These are phyloP conservation scores for Carlito syrichta DNA, from an alignment of 2,113 vertebrate genomes.

Conservation along the genomic window DNA sequence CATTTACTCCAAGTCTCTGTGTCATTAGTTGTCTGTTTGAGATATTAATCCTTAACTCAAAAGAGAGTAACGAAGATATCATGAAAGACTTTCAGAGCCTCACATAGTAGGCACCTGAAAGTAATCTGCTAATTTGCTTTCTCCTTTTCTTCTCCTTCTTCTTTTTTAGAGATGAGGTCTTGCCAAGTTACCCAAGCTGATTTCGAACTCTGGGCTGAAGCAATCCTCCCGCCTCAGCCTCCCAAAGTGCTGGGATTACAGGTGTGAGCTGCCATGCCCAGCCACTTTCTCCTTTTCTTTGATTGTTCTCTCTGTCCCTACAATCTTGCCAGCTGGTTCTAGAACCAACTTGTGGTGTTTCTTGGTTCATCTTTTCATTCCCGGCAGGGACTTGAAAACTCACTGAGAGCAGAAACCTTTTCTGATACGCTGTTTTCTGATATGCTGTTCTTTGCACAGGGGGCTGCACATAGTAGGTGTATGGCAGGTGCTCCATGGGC, in stretches of 20 bases:
- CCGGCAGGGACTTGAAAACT: background rate
- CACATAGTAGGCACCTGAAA: background rate
- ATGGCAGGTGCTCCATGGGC: rapidly evolving
- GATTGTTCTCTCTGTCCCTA: background rate
- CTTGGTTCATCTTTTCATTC: background rate
- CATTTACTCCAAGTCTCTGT: background rate
- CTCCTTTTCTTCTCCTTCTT: background rate
- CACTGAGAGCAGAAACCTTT: background rate
- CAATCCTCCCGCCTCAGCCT: no score
- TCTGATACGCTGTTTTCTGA: background rate
- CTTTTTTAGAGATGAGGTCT: no score
- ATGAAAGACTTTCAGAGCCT: background rate
- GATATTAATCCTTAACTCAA: background rate
- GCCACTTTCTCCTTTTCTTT: no score
- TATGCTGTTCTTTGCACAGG: background rate
- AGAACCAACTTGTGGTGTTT: background rate
- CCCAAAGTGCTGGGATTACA: no score
- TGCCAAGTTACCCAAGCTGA: no score
- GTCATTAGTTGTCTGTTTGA: background rate
- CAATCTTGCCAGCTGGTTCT: background rate
- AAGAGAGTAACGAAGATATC: no score
- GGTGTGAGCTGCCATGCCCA: no score
- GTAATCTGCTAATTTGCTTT: background rate
- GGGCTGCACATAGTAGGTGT: background rate
- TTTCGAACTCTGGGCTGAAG: no score